Evolutionary conservation across 2,888 invertebrate genomes (phyloP).

Genomic region (Stenodema calcarata): DNA sequence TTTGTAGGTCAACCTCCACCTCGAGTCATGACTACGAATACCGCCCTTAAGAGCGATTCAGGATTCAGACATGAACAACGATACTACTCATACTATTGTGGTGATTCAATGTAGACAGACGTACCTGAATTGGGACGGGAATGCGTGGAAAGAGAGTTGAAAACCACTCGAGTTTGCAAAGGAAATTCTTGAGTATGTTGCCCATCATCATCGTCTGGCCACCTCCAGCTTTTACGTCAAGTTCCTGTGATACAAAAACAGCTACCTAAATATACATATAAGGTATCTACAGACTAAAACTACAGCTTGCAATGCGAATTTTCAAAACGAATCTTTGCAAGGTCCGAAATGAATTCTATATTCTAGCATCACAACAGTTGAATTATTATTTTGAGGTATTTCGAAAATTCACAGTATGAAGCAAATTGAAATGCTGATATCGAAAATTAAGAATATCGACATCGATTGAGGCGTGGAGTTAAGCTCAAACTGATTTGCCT

Average conservation of each 20-base stretch:
- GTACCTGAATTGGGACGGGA: slow-evolving; percentile 88
- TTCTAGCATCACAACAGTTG: too few species aligned
- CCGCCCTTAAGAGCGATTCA: too few species aligned
- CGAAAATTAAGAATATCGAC: neutral
- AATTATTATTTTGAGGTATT: neutral
- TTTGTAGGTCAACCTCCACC: too few species aligned
- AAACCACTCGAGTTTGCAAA: slow-evolving; percentile 98
- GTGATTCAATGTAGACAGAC: neutral
- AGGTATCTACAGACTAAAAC: neutral
- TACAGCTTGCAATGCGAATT: neutral
- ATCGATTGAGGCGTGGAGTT: neutral
- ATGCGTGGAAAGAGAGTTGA: slow-evolving; percentile 97
- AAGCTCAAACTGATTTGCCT: neutral
- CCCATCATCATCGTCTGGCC: slow-evolving; percentile 93
- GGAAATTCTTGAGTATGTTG: slow-evolving; percentile 87
- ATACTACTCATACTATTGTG: too few species aligned
- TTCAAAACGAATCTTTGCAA: too few species aligned
- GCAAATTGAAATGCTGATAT: neutral
- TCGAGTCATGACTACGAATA: too few species aligned
- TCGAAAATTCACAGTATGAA: neutral
- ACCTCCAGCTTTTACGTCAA: slow-evolving; percentile 97
- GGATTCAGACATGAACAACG: too few species aligned
- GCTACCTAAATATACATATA: slow-evolving; percentile 22
- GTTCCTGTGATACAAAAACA: slow-evolving; percentile 68
- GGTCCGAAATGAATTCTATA: too few species aligned